Conservation (phyloP, 2,113 vertebrate species). For the Peucedramus taeniatus region DNA sequence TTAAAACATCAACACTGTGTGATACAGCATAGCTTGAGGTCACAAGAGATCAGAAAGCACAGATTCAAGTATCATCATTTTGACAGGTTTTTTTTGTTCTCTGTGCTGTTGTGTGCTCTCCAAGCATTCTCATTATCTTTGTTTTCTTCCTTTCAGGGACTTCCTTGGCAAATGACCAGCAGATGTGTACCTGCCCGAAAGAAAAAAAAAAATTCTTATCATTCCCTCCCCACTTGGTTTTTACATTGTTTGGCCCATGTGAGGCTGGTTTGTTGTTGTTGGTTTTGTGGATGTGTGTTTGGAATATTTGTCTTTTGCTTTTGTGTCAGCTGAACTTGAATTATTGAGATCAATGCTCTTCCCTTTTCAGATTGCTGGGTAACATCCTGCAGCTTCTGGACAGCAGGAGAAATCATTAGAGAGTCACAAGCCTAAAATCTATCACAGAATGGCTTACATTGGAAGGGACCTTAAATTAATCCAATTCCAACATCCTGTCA, state of each 20-base stretch:
- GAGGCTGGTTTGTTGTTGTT: rapidly evolving
- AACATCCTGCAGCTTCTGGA: background rate
- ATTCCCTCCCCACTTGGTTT: background rate
- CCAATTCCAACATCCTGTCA: background rate
- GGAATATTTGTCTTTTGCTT: background rate
- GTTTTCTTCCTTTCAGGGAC: background rate
- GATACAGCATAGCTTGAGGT: background rate
- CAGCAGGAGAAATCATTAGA: background rate
- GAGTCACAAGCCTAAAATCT: background rate
- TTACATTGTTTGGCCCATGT: background rate
- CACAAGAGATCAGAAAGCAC: background rate
- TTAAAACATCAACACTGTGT: background rate
- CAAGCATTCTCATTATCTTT: background rate
- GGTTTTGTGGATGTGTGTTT: background rate
- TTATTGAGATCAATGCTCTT: background rate
- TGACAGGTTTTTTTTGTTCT: background rate
- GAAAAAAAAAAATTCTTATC: background rate
- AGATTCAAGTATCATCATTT: background rate
- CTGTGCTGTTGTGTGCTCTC: background rate
- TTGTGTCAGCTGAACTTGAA: background rate
- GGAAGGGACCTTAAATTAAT: background rate
- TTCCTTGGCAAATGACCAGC: background rate
- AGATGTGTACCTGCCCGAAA: background rate
- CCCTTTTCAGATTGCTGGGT: background rate
- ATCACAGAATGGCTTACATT: background rate